These are phyloP conservation scores for Hipparchia sbordonii DNA, from an alignment of 2,888 invertebrate species.

Conservation along the genomic window DNA sequence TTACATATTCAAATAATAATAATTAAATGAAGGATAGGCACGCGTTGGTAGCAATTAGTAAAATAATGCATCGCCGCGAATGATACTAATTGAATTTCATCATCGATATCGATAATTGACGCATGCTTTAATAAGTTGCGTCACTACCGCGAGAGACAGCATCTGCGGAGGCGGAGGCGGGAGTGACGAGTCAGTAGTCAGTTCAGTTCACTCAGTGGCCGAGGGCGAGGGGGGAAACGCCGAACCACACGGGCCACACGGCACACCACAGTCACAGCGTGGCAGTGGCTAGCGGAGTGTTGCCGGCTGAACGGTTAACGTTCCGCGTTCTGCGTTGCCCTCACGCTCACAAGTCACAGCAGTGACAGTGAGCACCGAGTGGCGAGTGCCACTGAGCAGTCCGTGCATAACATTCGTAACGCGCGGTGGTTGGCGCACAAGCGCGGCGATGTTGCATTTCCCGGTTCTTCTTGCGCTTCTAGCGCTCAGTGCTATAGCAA, in stretches of 20 bases:
- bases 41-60: constrained; percentile 38
- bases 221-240: constrained; percentile 24
- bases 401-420: constrained; percentile 62
- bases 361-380: constrained; percentile 31
- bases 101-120: constrained; percentile 71
- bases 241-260: no score
- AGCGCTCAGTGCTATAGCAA: constrained; percentile 61
- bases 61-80: constrained; percentile 20
- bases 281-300: constrained; percentile 18
- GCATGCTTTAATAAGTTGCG: constrained; percentile 49
- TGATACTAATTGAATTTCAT: constrained; percentile 51
- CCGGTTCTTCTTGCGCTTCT: constrained; percentile 78
- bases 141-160: constrained; percentile 58
- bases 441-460: constrained; percentile 72
- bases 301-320: not conserved
- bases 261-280: no score
- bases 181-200: constrained; percentile 29
- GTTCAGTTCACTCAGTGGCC: constrained; percentile 7
- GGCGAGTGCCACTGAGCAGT: constrained; percentile 39
- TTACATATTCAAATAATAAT: not conserved
- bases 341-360: constrained; percentile 36
- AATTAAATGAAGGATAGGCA: constrained; percentile 22
- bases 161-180: constrained; percentile 41
- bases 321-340: not conserved
- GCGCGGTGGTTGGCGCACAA: constrained; percentile 63